These are phyloP conservation scores for Gephyroberyx darwinii DNA, from an alignment of 2,797 vertebrate genomes.

Conservation along the genomic window DNA sequence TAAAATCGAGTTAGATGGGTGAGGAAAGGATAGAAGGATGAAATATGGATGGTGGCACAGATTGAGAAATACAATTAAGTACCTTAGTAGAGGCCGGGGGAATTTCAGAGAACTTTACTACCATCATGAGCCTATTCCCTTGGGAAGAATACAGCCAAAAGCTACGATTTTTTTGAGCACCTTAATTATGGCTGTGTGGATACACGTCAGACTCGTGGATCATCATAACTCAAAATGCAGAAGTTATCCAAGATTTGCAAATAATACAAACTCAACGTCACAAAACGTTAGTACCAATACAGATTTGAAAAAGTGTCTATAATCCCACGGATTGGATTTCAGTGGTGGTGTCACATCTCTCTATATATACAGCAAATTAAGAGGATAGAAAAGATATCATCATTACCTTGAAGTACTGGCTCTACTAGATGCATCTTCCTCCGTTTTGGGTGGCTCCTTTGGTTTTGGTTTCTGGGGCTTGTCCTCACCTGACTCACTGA, in stretches of 20 bases:
- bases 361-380: no score
- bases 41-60: neutral
- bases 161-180: neutral
- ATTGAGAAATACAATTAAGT: neutral
- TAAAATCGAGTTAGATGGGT: conserved; percentile 21
- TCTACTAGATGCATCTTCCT: conserved; percentile 74
- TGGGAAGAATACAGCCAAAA: neutral
- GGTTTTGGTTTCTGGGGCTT: conserved; percentile 83
- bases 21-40: neutral
- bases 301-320: neutral
- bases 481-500: conserved; percentile 89
- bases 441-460: conserved; percentile 77
- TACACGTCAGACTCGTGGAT: neutral
- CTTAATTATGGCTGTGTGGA: neutral
- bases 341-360: neutral
- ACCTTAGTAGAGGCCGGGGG: neutral
- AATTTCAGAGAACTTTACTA: neutral
- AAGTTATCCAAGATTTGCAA: neutral
- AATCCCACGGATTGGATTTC: neutral
- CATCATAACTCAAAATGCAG: neutral
- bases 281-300: neutral
- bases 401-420: conserved; percentile 81
- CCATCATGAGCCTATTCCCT: neutral
- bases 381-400: neutral
- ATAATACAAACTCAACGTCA: neutral